Conservation (phyloP, 2,797 vertebrate species). For the Aplochiton taeniatus region DNA sequence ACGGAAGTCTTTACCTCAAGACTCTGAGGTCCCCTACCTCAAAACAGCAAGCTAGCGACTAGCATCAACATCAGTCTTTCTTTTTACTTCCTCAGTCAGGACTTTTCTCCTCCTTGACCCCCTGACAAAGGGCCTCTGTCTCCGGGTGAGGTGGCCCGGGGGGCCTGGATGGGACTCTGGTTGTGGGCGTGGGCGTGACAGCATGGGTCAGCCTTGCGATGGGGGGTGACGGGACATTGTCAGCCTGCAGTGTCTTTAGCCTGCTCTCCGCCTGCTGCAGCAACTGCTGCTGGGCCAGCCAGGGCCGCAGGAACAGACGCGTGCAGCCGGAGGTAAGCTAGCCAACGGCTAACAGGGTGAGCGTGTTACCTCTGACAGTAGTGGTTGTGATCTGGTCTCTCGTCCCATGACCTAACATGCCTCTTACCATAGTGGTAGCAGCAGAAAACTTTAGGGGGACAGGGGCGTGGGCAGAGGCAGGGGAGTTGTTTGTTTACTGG, state of each 20-base stretch:
- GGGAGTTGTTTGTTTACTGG: too few species aligned
- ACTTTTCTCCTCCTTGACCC: conserved; percentile 5
- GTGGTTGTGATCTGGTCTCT: too few species aligned
- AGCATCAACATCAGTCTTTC: conserved; percentile 12
- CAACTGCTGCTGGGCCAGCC: conserved; percentile 72
- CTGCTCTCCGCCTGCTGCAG: conserved; percentile 61
- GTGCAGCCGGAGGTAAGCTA: conserved; percentile 79
- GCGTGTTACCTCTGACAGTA: too few species aligned
- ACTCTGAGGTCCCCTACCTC: too few species aligned
- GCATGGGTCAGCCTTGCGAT: conserved; percentile 70
- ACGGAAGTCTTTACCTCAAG: too few species aligned
- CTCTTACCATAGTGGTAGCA: too few species aligned
- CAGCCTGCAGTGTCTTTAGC: conserved; percentile 72
- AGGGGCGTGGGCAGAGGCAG: not conserved
- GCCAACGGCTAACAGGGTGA: too few species aligned
- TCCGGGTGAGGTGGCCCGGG: conserved; percentile 39
- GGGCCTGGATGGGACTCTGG: too few species aligned
- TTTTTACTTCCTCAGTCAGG: not conserved
- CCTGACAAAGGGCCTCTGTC: conserved; percentile 10
- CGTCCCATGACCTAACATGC: too few species aligned
- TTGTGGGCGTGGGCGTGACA: conserved; percentile 44
- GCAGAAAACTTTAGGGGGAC: not conserved
- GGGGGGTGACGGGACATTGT: conserved; percentile 69
- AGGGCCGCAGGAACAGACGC: conserved; percentile 59
- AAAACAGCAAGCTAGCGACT: too few species aligned